Evolutionary conservation across 2,888 invertebrate species (phyloP).

Genomic region (Agrilus biguttatus): DNA sequence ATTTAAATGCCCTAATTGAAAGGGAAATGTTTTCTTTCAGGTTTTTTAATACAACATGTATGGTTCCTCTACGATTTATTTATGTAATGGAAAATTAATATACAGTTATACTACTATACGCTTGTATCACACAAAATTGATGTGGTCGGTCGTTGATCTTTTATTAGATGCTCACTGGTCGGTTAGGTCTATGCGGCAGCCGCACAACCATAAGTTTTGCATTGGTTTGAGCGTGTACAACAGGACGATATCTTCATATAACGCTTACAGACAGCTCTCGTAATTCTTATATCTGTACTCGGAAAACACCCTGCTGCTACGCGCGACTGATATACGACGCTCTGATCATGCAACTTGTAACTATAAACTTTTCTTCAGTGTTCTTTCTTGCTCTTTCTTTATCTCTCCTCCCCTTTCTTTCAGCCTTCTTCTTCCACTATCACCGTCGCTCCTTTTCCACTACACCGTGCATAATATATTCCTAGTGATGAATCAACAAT

Average conservation of each 20-base stretch:
- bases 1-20: too few species aligned
- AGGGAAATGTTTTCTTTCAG: too few species aligned
- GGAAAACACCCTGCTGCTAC: slow-evolving; percentile 31
- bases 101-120: too few species aligned
- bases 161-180: neutral
- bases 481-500: too few species aligned
- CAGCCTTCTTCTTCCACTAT: neutral
- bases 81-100: too few species aligned
- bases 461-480: too few species aligned
- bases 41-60: too few species aligned
- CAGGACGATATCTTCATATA: slow-evolving; percentile 32
- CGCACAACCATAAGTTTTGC: slow-evolving; percentile 24
- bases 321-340: slow-evolving; percentile 29
- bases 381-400: neutral
- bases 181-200: slow-evolving; percentile 13
- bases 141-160: slow-evolving; percentile 11
- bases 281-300: slow-evolving; percentile 32
- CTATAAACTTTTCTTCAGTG: slow-evolving; percentile 11
- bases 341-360: slow-evolving; percentile 25
- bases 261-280: slow-evolving; percentile 29
- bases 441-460: too few species aligned
- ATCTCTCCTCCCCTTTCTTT: neutral
- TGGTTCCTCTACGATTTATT: too few species aligned
- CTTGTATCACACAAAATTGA: too few species aligned
- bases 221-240: slow-evolving; percentile 23